Percentiles rank a stretch among this genome's conserved stretches.
phyloP scores from a whole-genome alignment of 64 coral and sea anemone species.

The Dendrophyllia cribrosa region DNA sequence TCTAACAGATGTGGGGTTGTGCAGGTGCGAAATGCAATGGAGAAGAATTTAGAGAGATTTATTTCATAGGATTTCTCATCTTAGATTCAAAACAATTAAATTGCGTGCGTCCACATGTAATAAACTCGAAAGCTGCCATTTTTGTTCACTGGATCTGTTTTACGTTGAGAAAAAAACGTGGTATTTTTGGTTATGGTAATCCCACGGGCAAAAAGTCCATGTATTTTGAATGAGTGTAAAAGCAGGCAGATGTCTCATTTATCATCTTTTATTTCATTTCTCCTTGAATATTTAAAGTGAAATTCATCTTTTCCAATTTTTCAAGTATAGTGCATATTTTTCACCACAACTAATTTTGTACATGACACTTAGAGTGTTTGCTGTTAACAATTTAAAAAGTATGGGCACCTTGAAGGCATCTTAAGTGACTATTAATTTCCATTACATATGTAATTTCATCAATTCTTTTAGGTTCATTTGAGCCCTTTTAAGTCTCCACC shows the following conservation, averaged over 20 bases:
- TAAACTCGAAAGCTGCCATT: too few species aligned
- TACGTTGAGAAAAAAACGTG: background rate
- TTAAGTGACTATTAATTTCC: background rate
- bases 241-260: slow-evolving; percentile 15
- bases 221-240: slow-evolving; percentile 50
- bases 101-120: too few species aligned
- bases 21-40: slow-evolving; percentile 2
- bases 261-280: background rate
- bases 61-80: background rate
- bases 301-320: background rate
- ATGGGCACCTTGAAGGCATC: background rate
- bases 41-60: slow-evolving; percentile 4
- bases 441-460: background rate
- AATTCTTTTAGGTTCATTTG: slow-evolving; percentile 70
- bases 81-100: too few species aligned
- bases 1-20: slow-evolving; percentile 13
- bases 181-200: background rate
- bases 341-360: background rate
- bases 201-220: background rate
- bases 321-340: background rate
- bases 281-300: slow-evolving; percentile 36
- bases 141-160: too few species aligned
- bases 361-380: background rate
- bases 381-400: background rate
- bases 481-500: slow-evolving; percentile 85